Conservation (phyloP, 2,888 invertebrate species). For the Apotomis capreana region DNA sequence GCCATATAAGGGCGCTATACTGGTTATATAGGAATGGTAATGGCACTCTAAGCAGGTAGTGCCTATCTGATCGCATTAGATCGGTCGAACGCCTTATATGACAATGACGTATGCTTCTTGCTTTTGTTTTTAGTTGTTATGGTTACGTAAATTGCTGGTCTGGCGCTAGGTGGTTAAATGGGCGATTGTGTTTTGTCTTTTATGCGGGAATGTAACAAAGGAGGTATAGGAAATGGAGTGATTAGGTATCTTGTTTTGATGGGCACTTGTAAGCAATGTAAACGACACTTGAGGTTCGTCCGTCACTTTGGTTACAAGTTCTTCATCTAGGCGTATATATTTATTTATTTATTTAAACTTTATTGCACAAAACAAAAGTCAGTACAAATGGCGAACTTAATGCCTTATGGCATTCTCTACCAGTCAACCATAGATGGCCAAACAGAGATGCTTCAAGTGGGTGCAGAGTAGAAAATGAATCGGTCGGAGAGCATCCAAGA, state of each 20-base stretch:
- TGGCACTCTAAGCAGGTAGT: constrained; percentile 38
- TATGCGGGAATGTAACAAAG: neutral
- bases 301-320: too few relatives aligned
- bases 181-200: neutral
- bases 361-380: too few relatives aligned
- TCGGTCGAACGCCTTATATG: constrained; percentile 22
- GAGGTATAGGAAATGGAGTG: neutral
- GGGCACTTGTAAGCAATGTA: too few relatives aligned
- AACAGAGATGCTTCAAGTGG: too few relatives aligned
- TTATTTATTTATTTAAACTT: too few relatives aligned
- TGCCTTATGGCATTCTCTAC: too few relatives aligned
- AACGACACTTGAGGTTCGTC: too few relatives aligned
- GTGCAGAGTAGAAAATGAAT: too few relatives aligned
- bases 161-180: constrained; percentile 4
- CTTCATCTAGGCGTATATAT: too few relatives aligned
- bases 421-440: too few relatives aligned
- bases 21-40: constrained; percentile 30
- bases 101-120: constrained; percentile 10
- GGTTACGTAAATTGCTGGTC: neutral
- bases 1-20: constrained; percentile 22
- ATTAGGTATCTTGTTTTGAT: neutral
- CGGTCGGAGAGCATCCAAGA: too few relatives aligned
- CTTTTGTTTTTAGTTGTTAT: constrained; percentile 28
- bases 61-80: constrained; percentile 32
- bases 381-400: too few relatives aligned